Evolutionary conservation across 1,140 invertebrate species (phyloP).

Genomic region (Hypsibius dujardini): DNA sequence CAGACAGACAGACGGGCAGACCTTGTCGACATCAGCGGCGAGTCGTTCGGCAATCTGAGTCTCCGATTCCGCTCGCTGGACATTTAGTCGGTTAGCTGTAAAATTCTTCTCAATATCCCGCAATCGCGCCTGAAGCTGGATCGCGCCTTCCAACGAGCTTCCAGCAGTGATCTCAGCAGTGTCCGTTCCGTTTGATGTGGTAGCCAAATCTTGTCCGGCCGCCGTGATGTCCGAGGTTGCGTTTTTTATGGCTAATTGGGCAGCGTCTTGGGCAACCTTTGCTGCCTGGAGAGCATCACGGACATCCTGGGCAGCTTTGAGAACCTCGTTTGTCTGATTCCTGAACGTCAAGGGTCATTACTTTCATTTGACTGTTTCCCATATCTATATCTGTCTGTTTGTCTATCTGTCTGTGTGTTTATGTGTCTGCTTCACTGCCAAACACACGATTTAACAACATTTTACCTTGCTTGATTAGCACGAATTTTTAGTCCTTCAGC

Average conservation of each 20-base stretch:
- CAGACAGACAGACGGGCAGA: conserved; percentile 21
- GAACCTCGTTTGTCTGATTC: conserved; percentile 37
- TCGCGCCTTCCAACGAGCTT: conserved; percentile 49
- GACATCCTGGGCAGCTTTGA: conserved; percentile 42
- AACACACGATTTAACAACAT: too few species aligned
- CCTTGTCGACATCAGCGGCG: conserved; percentile 39
- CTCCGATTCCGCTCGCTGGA: conserved; percentile 41
- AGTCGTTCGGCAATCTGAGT: conserved; percentile 38
- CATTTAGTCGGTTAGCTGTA: conserved; percentile 49
- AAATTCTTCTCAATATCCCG: conserved; percentile 54
- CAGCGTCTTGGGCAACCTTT: conserved; percentile 52
- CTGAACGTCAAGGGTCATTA: conserved; percentile 26
- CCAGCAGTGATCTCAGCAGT: conserved; percentile 53
- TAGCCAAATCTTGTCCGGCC: conserved; percentile 51
- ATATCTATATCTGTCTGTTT: too few species aligned
- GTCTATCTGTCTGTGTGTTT: too few species aligned
- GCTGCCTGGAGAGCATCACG: conserved; percentile 46
- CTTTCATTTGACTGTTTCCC: too few species aligned
- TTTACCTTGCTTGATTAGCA: conserved; percentile 39
- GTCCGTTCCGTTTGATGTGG: conserved; percentile 49
- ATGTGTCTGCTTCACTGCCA: too few species aligned
- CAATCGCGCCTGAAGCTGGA: conserved; percentile 45
- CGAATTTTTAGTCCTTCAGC: conserved; percentile 54
- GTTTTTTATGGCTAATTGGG: conserved; percentile 54
- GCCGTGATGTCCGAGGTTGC: conserved; percentile 57